Conservation (phyloP, 2,113 vertebrate species). For the Ochotona princeps region DNA sequence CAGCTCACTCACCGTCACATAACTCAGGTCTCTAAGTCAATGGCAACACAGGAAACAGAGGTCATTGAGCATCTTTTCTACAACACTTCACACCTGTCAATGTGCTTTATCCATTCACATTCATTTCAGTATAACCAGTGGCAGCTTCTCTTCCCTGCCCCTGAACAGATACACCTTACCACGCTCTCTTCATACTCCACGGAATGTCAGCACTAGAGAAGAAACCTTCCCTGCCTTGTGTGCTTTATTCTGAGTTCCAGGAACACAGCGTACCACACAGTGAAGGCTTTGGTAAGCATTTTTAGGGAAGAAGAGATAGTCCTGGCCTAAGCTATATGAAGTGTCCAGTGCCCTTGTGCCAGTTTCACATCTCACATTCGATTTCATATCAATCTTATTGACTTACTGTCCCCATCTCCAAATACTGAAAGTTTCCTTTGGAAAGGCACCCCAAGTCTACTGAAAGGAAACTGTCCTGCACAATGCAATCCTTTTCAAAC, state of each 20-base stretch:
- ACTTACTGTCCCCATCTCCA: background rate
- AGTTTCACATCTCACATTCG: background rate
- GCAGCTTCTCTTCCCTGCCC: background rate
- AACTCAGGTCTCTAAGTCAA: background rate
- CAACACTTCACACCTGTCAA: background rate
- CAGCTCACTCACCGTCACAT: background rate
- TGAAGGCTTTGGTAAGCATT: background rate
- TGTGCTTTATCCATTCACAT: background rate
- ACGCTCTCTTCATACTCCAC: background rate
- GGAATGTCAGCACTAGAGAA: background rate
- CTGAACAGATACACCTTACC: background rate
- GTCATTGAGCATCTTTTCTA: background rate
- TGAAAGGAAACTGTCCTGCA: slow-evolving; percentile 35
- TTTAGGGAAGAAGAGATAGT: slow-evolving; percentile 9
- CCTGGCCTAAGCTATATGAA: background rate
- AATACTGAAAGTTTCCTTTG: background rate
- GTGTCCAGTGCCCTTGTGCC: background rate
- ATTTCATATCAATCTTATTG: background rate
- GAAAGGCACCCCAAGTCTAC: background rate
- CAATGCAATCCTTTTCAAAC: slow-evolving; percentile 39
- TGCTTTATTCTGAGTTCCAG: background rate
- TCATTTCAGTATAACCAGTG: background rate
- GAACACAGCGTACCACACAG: background rate
- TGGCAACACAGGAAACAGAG: background rate
- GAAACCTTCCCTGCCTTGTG: background rate